Percentiles rank a stretch among this genome's conserved stretches.
These are phyloP conservation scores for Andrena bucephala DNA, from an alignment of 2,888 invertebrate species.

Conservation along the genomic window DNA sequence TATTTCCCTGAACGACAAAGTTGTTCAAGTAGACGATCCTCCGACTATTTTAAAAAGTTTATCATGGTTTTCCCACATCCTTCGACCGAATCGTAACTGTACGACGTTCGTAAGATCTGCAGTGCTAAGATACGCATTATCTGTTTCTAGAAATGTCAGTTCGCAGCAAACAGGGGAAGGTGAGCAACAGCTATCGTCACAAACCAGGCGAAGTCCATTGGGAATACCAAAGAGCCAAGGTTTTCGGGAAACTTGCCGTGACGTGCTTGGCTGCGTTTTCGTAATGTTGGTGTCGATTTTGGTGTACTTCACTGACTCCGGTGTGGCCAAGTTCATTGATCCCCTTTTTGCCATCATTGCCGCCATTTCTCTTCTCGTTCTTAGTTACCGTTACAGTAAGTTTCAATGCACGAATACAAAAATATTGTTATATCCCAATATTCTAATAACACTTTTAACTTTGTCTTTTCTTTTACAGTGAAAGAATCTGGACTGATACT, in stretches of 20 bases:
- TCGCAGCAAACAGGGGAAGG: conserved; percentile 84
- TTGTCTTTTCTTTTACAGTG: conserved; percentile 87
- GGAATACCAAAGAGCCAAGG: conserved; percentile 86
- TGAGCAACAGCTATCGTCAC: conserved; percentile 79
- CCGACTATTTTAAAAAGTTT: background rate
- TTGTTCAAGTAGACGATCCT: background rate
- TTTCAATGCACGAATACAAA: conserved; percentile 65
- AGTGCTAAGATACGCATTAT: background rate
- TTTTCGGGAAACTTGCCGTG: conserved; percentile 87
- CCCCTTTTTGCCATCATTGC: conserved; percentile 92
- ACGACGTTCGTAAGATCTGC: background rate
- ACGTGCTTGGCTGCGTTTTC: conserved; percentile 90
- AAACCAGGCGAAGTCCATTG: conserved; percentile 75
- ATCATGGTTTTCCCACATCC: background rate
- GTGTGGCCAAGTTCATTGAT: conserved; percentile 90
- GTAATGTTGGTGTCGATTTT: conserved; percentile 90
- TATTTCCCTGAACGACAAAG: too few relatives aligned
- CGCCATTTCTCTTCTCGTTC: conserved; percentile 89
- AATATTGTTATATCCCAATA: background rate
- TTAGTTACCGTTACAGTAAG: conserved; percentile 94
- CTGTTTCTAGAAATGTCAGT: conserved; percentile 74
- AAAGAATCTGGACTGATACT: conserved; percentile 95
- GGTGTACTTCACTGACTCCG: conserved; percentile 87
- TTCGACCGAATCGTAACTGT: background rate
- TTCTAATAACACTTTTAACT: background rate